Evolutionary conservation across 64 coral and sea anemone species (phyloP).

Genomic region (Stylophora pistillata): DNA sequence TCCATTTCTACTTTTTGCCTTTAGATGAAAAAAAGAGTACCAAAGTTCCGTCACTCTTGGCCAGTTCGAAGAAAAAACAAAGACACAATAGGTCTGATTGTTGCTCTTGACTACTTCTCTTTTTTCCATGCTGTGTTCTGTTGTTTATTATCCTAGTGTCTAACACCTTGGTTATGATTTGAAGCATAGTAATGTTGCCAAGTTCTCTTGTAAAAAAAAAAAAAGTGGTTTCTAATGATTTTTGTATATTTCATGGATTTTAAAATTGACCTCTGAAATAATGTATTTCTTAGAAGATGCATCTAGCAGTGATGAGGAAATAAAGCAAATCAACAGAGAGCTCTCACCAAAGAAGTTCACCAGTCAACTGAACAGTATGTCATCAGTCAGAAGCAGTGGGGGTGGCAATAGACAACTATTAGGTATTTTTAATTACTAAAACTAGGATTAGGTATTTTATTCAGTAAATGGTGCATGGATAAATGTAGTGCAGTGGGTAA

Average conservation of each 20-base stretch:
- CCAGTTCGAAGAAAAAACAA: constrained; percentile 65
- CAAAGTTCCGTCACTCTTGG: constrained; percentile 70
- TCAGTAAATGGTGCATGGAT: too few relatives aligned
- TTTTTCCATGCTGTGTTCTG: background rate
- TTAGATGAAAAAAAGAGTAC: constrained; percentile 60
- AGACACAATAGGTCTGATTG: constrained; percentile 54
- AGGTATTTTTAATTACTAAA: too few relatives aligned
- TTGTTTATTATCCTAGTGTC: background rate
- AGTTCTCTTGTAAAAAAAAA: too few relatives aligned
- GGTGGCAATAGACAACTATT: constrained; percentile 45
- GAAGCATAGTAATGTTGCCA: background rate
- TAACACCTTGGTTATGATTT: background rate
- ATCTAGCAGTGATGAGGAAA: constrained; percentile 70
- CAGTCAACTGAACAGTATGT: constrained; percentile 53
- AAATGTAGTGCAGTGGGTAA: too few relatives aligned
- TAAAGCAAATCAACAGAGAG: constrained; percentile 67
- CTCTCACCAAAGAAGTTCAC: constrained; percentile 50
- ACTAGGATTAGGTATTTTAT: constrained; percentile 14
- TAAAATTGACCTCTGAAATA: background rate
- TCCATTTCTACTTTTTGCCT: background rate
- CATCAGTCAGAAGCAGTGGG: constrained; percentile 31
- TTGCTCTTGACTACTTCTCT: too few relatives aligned
- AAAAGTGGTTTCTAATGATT: too few relatives aligned
- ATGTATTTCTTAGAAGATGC: constrained; percentile 36
- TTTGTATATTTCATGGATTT: background rate